These are phyloP conservation scores for Gallinago paraguaiae DNA, from an alignment of 2,113 vertebrate genomes.

Conservation along the genomic window DNA sequence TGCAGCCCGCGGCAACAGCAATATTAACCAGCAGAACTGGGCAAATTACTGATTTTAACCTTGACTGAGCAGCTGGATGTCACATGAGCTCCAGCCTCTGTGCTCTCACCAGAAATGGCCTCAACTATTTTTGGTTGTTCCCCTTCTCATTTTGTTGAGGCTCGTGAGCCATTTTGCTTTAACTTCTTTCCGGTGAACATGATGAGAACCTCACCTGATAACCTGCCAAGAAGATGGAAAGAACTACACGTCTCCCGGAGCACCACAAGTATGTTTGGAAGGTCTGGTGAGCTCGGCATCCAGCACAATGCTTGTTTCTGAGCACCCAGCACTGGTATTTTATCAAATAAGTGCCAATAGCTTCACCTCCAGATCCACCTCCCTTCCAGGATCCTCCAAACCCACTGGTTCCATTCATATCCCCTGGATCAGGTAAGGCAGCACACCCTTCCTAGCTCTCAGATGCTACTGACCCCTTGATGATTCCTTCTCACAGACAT, in stretches of 20 bases:
- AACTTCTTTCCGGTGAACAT: accelerated
- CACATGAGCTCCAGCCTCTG: not conserved
- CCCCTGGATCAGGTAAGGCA: not conserved
- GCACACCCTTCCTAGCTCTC: no score
- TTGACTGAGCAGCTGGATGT: not conserved
- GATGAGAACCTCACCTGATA: not conserved
- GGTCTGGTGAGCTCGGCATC: not conserved
- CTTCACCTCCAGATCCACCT: not conserved
- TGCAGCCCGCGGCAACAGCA: accelerated
- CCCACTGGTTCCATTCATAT: accelerated
- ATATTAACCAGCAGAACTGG: not conserved
- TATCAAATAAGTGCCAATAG: accelerated
- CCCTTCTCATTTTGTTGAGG: not conserved
- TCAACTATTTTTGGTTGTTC: accelerated
- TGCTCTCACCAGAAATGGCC: not conserved
- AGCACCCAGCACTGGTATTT: not conserved
- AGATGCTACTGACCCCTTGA: no score
- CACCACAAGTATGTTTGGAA: accelerated
- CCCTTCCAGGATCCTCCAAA: not conserved
- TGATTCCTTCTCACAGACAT: accelerated
- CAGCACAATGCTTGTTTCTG: not conserved
- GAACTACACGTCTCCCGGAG: not conserved
- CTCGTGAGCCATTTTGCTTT: accelerated
- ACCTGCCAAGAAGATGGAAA: not conserved
- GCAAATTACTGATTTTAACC: not conserved